Base-by-base conservation (phyloP, 2,888 invertebrate species). In the Plutella xylostella region DNA sequence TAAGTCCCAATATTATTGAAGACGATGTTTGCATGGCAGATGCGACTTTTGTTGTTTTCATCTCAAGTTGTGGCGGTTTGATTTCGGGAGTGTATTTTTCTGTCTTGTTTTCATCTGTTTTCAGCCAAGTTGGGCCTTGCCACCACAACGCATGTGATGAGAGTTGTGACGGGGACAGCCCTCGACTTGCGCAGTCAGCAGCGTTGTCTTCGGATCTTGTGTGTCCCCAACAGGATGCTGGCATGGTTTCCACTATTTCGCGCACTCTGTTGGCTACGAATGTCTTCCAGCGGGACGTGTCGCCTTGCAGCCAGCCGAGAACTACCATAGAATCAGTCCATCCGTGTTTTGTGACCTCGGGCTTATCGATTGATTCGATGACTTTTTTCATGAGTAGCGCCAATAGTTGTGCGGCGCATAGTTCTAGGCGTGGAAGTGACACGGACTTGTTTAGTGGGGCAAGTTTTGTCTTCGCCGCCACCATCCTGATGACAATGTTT, bases 321-420 rank as follows among this genome's bases (percentile, higher is more conserved):
- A 50, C 52, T 6, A 45, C 51, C 33, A 37, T 51, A 1, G 54
- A 54, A 40, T 55, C 55, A 2, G 28, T 37, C 53, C 53, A 55
- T 6, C 49, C 49, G 33, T 45, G 49, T 5, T 30, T 44, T 25
- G 48, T 35, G 15, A 46, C 44, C 4, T 44, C 43, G 17, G 30
- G 44, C 28, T 22, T 22, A 12, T 17, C 25, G 7, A 31, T 7
- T 11, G 9, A 12, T 31, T 31, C 31, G 5, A 12, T 31, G 12
- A 43, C 38, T 19, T 33, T 43, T 17, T 37, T 25, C 34, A 43
- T 25, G 3, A 43, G 20, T 28, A 17, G 22, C 6, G 37, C 15
- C 17, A 43, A 14, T n/a, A 43, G 28, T 6, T n/a, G n/a, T 2
- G 43, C 43, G 3, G 25, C 38, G 14, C 37, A 28, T 17, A 43